Conservation (phyloP, 2,113 vertebrate species). For the Gavialis gangeticus region DNA sequence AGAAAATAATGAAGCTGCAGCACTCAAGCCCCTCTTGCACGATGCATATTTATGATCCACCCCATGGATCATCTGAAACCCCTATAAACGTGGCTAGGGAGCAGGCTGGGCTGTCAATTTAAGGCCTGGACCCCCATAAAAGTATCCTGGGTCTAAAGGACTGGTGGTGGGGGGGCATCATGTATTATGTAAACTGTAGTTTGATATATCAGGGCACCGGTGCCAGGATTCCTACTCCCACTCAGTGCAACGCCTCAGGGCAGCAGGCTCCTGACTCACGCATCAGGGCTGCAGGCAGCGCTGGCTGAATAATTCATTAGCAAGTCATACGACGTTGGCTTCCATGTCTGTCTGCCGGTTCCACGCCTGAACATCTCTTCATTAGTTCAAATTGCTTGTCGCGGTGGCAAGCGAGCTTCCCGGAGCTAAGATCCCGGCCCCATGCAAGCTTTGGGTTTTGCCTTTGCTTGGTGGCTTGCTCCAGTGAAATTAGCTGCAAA, state of each 20-base stretch:
- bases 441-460: neutral
- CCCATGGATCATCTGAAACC: neutral
- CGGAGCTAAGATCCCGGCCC: neutral
- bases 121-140: neutral
- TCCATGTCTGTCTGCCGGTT: neutral
- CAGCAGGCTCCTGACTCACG: slow-evolving; percentile 50
- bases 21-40: neutral
- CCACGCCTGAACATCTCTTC: neutral
- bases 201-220: neutral
- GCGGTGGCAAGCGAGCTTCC: neutral
- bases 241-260: slow-evolving; percentile 35
- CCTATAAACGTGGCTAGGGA: neutral
- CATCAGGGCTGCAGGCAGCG: slow-evolving; percentile 4
- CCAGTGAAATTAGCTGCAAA: neutral
- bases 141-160: neutral
- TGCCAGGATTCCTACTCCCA: neutral
- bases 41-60: neutral
- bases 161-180: neutral
- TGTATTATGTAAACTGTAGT: slow-evolving; percentile 11
- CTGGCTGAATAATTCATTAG: slow-evolving; percentile 63
- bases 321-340: slow-evolving; percentile 30
- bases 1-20: slow-evolving; percentile 16
- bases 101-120: neutral
- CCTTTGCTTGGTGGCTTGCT: slow-evolving; percentile 2
- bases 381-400: slow-evolving; percentile 13